Evolutionary conservation across 2,888 invertebrate genomes (phyloP), one percentile per base, ranked within the genome.

Genomic region (Seira ritae): DNA sequence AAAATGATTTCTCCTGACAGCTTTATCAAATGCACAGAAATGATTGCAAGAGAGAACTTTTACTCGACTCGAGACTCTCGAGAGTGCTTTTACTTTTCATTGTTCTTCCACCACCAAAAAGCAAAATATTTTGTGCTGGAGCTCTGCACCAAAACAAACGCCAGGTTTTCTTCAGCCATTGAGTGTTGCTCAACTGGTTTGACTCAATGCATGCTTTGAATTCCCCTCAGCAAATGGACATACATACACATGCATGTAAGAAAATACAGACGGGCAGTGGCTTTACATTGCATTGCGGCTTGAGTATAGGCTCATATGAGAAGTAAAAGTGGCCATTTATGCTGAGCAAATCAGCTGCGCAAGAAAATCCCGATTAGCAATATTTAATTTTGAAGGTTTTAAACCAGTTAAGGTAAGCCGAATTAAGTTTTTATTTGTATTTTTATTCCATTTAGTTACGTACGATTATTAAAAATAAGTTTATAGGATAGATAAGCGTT

Each of bases 281-380:
- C 78, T 50, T 70, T 50, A 19, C 8, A 68, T 50, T 50, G 15
- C 50, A 3, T 50, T 50, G 15, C 8, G 31, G 31, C 31, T 31
- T 31, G n/a, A n/a, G n/a, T n/a, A n/a, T n/a, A n/a, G n/a, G 31
- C 31, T 31, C 31, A 50, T 50, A 12, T 50, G 50, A 50, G n/a
- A n/a, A n/a, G n/a, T n/a, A n/a, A n/a, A n/a, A n/a, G n/a, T n/a
- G 17, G 73, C 73, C 73, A 73, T 73, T 73, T 42, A 20, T 37
- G 50, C 50, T 50, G 50, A 50, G 65, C 15, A 3, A 12, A 73
- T 73, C 73, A 73, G 73, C 73, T 73, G 73, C 73, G 42, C 19
- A 10, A 42, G 12, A 6, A 31, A 31, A 31, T 31, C 31, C 31
- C 31, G n/a, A n/a, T n/a, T 31, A 31, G 8, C 31, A 31, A 31